Base-by-base conservation (phyloP, 2,888 invertebrate genomes). In the Apantesis nais region DNA sequence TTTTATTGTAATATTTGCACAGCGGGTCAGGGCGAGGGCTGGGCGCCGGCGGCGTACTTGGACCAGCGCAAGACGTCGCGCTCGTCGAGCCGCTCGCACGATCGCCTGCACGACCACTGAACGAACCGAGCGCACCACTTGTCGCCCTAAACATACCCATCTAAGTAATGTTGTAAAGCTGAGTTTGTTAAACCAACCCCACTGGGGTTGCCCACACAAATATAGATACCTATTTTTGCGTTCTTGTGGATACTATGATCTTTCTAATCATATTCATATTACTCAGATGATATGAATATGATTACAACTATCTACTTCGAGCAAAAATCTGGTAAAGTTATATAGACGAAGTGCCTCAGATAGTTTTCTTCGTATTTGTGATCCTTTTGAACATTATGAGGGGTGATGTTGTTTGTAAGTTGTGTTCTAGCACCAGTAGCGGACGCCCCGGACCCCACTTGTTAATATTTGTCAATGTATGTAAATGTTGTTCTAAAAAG, bases 31-130 rank as follows among this genome's bases (percentile, higher is more conserved):
- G 96, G 97, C 86, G 98, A 98, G 93, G 99, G 99, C 81, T 99
- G 99, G 99, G 98, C 98, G 73, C 99, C 99, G 71, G 98, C 98
- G 67, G 98, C 98, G 48, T 99, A 98, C 94, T 96, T 99, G 92
- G 98, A 98, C 94, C 97, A 97, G 92, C 96, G 97, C 88, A 97
- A 97, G 94, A 96, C 96, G 22, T 97, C 97, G 80, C 96, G 97
- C 87, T 97, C 97, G 83, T 97, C 97, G 84, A 96, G 96, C 89
- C 95, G 96, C 86, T 96, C 96, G 80, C 96, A 96, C 89, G 96
- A 96, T 87, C 94, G 95, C 77, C 89, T 96, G 76, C 93, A 93
- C 87, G 94, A 95, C 82, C 94, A 94, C 87, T 94, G 91, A 90
- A 76, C 85, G 52, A 60, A 68, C 52, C n/a, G 61, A 34, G 25